Percentiles rank a stretch among this genome's conserved stretches.
These are phyloP conservation scores for Aeoliscus strigatus DNA, from an alignment of 2,797 vertebrate genomes.

Conservation along the genomic window DNA sequence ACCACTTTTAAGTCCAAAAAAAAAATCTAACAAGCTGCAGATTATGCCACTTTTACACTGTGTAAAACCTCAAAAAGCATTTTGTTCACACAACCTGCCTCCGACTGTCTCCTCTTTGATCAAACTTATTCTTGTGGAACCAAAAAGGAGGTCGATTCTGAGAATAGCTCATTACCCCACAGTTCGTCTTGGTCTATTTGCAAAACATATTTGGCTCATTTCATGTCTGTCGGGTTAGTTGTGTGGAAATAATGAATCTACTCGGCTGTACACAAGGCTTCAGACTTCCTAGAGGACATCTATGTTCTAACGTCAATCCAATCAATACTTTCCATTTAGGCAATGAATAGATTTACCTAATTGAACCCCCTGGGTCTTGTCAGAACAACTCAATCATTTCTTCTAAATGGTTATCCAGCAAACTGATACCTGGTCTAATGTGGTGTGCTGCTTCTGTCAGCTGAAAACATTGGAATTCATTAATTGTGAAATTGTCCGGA, in stretches of 20 bases:
- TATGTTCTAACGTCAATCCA: constrained; percentile 38
- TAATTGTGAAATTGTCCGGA: constrained; percentile 8
- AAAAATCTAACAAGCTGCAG: constrained; percentile 26
- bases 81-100: constrained; percentile 21
- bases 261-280: neutral
- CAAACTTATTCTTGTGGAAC: constrained; percentile 1
- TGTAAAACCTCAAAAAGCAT: constrained; percentile 21
- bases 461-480: constrained; percentile 34
- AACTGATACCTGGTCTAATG: constrained; percentile 44
- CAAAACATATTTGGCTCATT: constrained; percentile 3
- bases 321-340: constrained; percentile 63
- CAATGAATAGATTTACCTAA: constrained; percentile 55
- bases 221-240: constrained; percentile 4
- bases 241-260: neutral
- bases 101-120: constrained; percentile 7
- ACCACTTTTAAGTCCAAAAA: constrained; percentile 24
- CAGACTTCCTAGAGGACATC: constrained; percentile 34
- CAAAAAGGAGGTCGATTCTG: too few species aligned
- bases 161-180: neutral
- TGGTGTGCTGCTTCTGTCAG: constrained; percentile 24
- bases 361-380: constrained; percentile 45
- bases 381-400: constrained; percentile 32
- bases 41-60: constrained; percentile 19
- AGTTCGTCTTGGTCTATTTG: neutral
- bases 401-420: constrained; percentile 50